These are phyloP conservation scores for Flexamia atlantica DNA, from an alignment of 2,888 invertebrate species.

Conservation along the genomic window DNA sequence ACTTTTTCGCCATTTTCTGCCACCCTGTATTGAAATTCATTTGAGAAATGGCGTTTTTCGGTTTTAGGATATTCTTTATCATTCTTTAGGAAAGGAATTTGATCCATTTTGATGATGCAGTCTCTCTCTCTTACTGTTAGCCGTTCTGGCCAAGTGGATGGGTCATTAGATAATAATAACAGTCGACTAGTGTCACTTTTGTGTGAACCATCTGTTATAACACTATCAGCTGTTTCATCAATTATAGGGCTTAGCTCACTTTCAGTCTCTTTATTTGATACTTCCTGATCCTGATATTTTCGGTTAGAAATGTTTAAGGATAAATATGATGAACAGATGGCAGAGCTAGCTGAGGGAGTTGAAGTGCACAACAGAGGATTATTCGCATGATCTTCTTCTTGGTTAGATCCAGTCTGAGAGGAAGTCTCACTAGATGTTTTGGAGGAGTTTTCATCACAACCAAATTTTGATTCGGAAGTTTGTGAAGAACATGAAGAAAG, in stretches of 20 bases:
- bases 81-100: too few relatives aligned
- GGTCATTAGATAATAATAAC: conserved; percentile 14
- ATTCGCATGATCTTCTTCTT: background rate
- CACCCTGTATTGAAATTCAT: too few relatives aligned
- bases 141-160: conserved; percentile 17
- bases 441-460: background rate
- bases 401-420: background rate
- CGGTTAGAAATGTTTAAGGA: background rate
- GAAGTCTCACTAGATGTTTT: conserved; percentile 30
- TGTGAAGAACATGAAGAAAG: conserved; percentile 5
- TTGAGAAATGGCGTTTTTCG: too few relatives aligned
- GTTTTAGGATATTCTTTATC: too few relatives aligned
- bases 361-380: conserved; percentile 6
- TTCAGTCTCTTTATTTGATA: background rate
- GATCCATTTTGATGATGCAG: conserved; percentile 6
- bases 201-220: conserved; percentile 1
- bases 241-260: background rate
- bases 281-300: background rate
- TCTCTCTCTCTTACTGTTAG: conserved; percentile 16
- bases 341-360: conserved; percentile 5
- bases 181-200: background rate
- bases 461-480: background rate
- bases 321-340: conserved; percentile 13
- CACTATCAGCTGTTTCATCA: background rate
- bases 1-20: conserved; percentile 30